Conservation (phyloP, 1,140 invertebrate species). For the Calephelis nemesis region DNA sequence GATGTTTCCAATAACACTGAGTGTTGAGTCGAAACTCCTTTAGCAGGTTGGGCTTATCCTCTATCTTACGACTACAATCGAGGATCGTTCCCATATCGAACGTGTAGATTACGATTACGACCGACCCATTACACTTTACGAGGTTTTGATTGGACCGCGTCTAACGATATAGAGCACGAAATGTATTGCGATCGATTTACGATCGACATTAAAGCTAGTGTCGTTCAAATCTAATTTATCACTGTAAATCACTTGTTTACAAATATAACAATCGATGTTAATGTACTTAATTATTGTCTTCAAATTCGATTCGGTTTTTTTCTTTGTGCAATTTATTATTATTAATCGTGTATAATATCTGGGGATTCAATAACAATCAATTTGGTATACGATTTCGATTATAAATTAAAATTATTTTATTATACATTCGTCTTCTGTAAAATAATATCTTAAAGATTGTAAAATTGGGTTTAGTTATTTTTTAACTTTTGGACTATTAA, state of each 20-base stretch:
- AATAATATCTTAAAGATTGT: too few species aligned
- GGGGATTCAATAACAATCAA: too few species aligned
- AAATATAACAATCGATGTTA: conserved; percentile 38
- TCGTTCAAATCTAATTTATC: conserved; percentile 28
- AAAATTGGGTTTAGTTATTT: too few species aligned
- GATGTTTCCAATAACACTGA: not conserved
- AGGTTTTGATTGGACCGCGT: conserved; percentile 62
- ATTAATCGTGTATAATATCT: too few species aligned
- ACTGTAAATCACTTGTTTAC: conserved; percentile 50
- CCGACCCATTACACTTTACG: conserved; percentile 64
- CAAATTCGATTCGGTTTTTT: too few species aligned
- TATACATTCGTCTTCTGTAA: too few species aligned
- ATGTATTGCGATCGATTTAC: conserved; percentile 55
- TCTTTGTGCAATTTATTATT: too few species aligned
- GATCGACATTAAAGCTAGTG: conserved; percentile 44
- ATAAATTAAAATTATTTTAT: too few species aligned
- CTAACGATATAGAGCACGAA: conserved; percentile 66
- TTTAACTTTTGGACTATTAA: too few species aligned
- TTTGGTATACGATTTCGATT: too few species aligned
- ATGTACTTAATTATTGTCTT: conserved; percentile 21
- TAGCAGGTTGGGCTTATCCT: conserved; percentile 25
- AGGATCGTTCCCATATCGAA: conserved; percentile 71
- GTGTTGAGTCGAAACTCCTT: not conserved
- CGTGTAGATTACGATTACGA: conserved; percentile 51
- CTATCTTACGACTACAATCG: conserved; percentile 38